Evolutionary conservation across 2,888 invertebrate species (phyloP).

Genomic region (Mactromeris polynyma): DNA sequence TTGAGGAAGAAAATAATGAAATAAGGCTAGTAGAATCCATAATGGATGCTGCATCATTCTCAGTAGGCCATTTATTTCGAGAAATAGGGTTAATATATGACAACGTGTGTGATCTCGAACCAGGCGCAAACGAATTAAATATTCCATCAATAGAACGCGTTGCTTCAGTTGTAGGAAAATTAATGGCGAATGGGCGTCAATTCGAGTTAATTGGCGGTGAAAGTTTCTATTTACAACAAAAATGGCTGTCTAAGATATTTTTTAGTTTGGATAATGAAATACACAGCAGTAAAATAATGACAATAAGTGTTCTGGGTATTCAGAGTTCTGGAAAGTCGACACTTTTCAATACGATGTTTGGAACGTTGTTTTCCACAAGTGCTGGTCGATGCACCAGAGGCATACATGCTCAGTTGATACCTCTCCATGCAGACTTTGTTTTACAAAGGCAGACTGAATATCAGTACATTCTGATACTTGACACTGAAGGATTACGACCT

Average conservation of each 20-base stretch:
- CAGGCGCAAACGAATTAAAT: background rate
- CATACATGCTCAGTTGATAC: conserved; percentile 45
- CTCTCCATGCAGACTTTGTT: background rate
- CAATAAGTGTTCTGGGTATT: conserved; percentile 52
- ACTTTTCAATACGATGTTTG: conserved; percentile 63
- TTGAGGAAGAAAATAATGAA: conserved; percentile 31
- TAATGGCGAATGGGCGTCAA: conserved; percentile 38
- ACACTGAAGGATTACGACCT: conserved; percentile 56
- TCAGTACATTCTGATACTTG: conserved; percentile 38
- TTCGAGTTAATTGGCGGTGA: conserved; percentile 60
- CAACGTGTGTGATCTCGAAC: background rate
- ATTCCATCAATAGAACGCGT: background rate
- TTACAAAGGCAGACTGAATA: background rate
- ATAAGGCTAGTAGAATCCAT: conserved; percentile 46
- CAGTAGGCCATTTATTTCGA: conserved; percentile 36
- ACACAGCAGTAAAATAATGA: conserved; percentile 1
- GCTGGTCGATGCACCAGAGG: conserved; percentile 65
- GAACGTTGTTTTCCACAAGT: conserved; percentile 51
- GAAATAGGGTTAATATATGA: background rate
- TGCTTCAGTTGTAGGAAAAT: conserved; percentile 24
- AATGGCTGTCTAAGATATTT: conserved; percentile 42
- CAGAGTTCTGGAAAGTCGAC: conserved; percentile 69
- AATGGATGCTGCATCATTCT: conserved; percentile 46
- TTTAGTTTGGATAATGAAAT: background rate
- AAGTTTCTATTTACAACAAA: conserved; percentile 22